Evolutionary conservation across 1,140 invertebrate species (phyloP).

Genomic region (Hylyphantes graminicola): DNA sequence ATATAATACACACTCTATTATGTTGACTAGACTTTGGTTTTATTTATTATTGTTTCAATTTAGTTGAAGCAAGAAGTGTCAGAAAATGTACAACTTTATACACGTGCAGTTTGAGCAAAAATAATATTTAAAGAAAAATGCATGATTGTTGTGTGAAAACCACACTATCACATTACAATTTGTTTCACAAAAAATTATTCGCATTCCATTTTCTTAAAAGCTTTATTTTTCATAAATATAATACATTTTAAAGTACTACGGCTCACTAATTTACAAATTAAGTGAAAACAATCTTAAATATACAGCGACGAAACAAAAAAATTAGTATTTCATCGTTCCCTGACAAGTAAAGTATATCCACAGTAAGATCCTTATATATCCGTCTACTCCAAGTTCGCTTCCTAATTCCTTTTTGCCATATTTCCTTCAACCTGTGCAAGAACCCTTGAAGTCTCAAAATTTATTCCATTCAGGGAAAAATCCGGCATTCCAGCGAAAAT

Average conservation of each 20-base stretch:
- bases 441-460: constrained; percentile 2
- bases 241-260: neutral
- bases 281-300: neutral
- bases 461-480: constrained; percentile 16
- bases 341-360: no score
- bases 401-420: neutral
- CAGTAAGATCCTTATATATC: no score
- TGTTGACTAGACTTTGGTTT: no score
- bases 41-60: no score
- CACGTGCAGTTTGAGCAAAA: no score
- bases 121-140: no score
- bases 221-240: neutral
- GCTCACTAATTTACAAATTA: neutral
- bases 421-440: constrained; percentile 28
- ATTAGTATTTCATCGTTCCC: no score
- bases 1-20: no score
- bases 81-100: no score
- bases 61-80: no score
- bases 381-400: neutral
- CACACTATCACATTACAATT: no score
- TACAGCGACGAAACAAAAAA: neutral
- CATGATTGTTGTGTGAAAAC: no score
- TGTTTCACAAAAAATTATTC: neutral
- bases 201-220: neutral
- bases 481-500: constrained; percentile 47